phyloP scores from a whole-genome alignment of 2,113 vertebrate species.

The Mirounga angustirostris region DNA sequence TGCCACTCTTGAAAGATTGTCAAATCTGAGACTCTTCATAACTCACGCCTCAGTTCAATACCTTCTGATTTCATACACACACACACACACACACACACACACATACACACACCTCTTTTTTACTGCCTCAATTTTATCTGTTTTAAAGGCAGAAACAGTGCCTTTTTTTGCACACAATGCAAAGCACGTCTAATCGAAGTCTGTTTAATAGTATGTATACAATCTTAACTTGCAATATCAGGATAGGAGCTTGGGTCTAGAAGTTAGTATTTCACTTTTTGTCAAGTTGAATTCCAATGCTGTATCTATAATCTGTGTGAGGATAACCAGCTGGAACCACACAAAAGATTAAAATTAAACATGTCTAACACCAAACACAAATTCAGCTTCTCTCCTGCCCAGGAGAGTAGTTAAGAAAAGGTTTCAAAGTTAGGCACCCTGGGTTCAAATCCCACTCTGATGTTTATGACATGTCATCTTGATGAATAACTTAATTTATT shows the following conservation, averaged over 20 bases:
- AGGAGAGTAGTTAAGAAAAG: neutral
- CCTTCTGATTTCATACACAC: neutral
- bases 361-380: neutral
- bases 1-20: neutral
- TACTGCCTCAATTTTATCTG: neutral
- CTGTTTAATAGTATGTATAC: neutral
- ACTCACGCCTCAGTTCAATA: neutral
- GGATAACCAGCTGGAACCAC: neutral
- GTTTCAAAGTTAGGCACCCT: neutral
- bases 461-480: neutral
- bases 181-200: constrained; percentile 4
- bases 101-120: neutral
- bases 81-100: too few species aligned
- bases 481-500: neutral
- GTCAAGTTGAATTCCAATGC: neutral
- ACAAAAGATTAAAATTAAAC: constrained; percentile 41
- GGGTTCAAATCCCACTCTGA: neutral
- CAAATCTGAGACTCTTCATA: neutral
- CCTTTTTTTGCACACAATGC: neutral
- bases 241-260: neutral
- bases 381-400: constrained; percentile 4
- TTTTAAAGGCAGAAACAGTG: constrained; percentile 4
- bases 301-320: neutral
- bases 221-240: neutral
- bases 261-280: constrained; percentile 1